Evolutionary conservation across 2,888 invertebrate genomes (phyloP), one percentile per base, ranked within the genome.

Genomic region (Steinernema scapterisci): DNA sequence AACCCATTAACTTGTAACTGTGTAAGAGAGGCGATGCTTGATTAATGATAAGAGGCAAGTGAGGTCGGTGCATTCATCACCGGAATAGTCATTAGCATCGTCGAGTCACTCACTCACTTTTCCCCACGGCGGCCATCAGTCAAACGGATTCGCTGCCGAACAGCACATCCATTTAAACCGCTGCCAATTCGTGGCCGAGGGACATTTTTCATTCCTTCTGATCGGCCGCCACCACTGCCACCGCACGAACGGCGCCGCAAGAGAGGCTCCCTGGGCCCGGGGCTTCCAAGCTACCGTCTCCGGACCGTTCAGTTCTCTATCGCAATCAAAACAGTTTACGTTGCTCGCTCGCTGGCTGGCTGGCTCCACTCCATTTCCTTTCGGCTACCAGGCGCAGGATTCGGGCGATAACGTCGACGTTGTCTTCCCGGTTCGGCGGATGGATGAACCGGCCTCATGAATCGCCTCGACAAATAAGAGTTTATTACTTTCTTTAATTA

Each of bases 81-180:
- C 63, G 63, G 63, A 63, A 63, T 63, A 63, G 63, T 63, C 63
- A 63, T 63, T 63, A 63, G 63, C 63, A 63, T 63, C 63, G 63
- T 63, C 63, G 63, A 63, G 63, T 63, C 63, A 63, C 25, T 63
- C 63, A 63, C 63, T 63, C 63, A 63, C 63, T 63, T 63, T 63
- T 27, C 63, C 63, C 63, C 63, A 63, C 31, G 63, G 63, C 63
- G 63, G 63, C 63, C 63, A 63, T 63, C 63, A 63, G 63, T 63
- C 63, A 63, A 63, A 63, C 63, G 63, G 63, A 63, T 63, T 63
- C 63, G 63, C 54, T 25, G 21, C 63, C 27, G 27, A 25, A 25
- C 27, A 63, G 27, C 63, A 63, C 63, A 63, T 63, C 63, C 63
- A 63, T 63, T 63, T 31, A 63, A 31, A 63, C 63, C 63, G 63